Conservation (phyloP, 2,888 invertebrate species). For the Coenonympha arcania region DNA sequence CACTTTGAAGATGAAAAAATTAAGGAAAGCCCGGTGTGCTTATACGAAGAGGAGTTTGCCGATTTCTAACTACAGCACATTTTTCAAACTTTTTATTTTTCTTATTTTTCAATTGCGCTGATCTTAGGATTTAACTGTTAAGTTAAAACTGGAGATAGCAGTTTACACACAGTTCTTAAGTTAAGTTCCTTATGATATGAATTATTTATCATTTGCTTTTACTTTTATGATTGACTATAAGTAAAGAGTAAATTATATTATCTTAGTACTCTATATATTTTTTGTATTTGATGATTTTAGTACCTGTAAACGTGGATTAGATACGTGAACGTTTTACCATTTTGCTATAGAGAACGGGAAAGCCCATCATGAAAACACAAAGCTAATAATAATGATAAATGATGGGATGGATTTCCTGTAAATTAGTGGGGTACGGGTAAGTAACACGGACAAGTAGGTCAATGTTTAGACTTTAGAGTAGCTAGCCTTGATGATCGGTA, state of each 20-base stretch:
- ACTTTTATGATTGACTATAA: conserved; percentile 6
- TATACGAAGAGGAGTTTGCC: conserved; percentile 78
- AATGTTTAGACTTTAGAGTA: too few species aligned
- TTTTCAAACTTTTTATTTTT: not conserved
- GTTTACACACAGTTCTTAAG: conserved; percentile 20
- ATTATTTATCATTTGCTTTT: not conserved
- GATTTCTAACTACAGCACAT: conserved; percentile 73
- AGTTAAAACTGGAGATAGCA: conserved; percentile 16
- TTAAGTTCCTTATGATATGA: conserved; percentile 26
- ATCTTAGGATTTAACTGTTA: conserved; percentile 5
- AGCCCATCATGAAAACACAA: too few species aligned
- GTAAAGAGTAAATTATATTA: conserved; percentile 8
- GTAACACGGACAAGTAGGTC: too few species aligned
- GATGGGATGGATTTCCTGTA: too few species aligned
- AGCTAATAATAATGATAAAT: too few species aligned
- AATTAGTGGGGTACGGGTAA: too few species aligned
- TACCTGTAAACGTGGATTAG: too few species aligned
- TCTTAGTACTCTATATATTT: too few species aligned
- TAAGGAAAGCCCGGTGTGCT: conserved; percentile 66
- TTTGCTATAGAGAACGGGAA: too few species aligned
- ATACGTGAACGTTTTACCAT: too few species aligned
- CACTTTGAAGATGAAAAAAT: conserved; percentile 73
- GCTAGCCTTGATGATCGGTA: too few species aligned
- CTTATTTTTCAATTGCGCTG: not conserved
- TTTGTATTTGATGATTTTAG: too few species aligned